phyloP scores from a whole-genome alignment of 30 jellyfish, hydroid and myxozoan genomes.

The Chrysaora quinquecirrha region DNA sequence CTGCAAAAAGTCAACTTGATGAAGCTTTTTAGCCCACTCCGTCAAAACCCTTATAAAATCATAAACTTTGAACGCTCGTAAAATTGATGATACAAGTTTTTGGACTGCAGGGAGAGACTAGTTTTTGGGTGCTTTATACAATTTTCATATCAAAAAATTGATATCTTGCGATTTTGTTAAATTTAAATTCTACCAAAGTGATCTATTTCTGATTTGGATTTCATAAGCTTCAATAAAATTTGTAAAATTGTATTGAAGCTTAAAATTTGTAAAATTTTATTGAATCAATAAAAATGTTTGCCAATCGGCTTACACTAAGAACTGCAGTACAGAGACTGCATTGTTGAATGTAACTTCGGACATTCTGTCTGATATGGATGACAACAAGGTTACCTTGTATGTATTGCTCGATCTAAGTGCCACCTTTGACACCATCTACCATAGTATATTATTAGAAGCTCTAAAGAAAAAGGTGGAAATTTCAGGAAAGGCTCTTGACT shows the following conservation, averaged over 20 bases:
- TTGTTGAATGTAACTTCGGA: conserved; percentile 39
- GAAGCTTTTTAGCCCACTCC: too few species aligned
- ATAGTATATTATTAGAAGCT: background rate
- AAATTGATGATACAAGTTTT: too few species aligned
- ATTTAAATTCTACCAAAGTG: too few species aligned
- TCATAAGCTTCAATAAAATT: background rate
- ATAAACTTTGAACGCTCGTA: too few species aligned
- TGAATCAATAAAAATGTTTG: too few species aligned
- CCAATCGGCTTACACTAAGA: conserved; percentile 50
- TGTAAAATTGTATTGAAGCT: too few species aligned
- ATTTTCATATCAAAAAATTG: too few species aligned
- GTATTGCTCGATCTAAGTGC: conserved; percentile 58
- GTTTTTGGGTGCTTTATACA: too few species aligned
- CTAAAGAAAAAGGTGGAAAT: background rate
- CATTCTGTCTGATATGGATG: conserved; percentile 42
- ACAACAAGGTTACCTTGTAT: conserved; percentile 43
- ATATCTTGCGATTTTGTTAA: too few species aligned
- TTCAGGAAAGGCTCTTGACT: background rate
- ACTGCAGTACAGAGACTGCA: conserved; percentile 66
- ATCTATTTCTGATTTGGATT: background rate
- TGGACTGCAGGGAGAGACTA: too few species aligned
- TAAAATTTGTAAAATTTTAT: too few species aligned
- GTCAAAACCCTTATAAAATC: too few species aligned
- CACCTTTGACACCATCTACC: conserved; percentile 54
- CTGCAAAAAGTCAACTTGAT: background rate